Base-by-base conservation (phyloP, 2,113 vertebrate genomes). In the Sylvietta virens region DNA sequence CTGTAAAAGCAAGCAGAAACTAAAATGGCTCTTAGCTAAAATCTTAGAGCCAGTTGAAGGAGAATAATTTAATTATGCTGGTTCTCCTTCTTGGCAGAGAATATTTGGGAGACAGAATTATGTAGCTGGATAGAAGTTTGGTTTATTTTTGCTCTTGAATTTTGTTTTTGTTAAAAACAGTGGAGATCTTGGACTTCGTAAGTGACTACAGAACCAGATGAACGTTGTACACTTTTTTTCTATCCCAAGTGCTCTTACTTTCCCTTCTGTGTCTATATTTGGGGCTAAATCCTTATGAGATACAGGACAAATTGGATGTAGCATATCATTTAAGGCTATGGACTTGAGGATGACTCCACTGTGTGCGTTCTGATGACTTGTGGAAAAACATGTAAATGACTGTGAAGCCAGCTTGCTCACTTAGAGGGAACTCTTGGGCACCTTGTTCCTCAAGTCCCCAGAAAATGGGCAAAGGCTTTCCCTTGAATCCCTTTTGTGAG, bases 201-300 rank as follows among this genome's bases (percentile, higher is more conserved):
- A 95, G 90, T 65, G 69, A 71, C 82, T 93, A 71, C 33, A 64
- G 88, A 92, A 69, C 81, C 85, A 95, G 22, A 66, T 95, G 71
- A 69, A 90, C 7, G 3, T 82, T 94, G 40, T 65, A 42, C 54
- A 51, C 10, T 93, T 71, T 56, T 69, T 70, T 98, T 96, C 86
- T 74, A 73, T 93, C 92, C 69, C 40, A 58, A 74, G 81, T 97
- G 85, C 84, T 92, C 86, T 97, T 22, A 39, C 96, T 98, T 97
- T 78, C 73, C 81, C 62, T 97, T 88, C 64, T 88, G 60, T 11
- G 15, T 60, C 47, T 95, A 6, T 88, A 65, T 91, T 91, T 93
- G 78, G 26, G 60, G 56, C 60, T 92, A 92, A 88, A 84, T 95
- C 54, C 53, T 94, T 70, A 11, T 37, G 12, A 53, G 62, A 51